phyloP scores from a whole-genome alignment of 2,797 vertebrate genomes.

The Hemibagrus guttatus region DNA sequence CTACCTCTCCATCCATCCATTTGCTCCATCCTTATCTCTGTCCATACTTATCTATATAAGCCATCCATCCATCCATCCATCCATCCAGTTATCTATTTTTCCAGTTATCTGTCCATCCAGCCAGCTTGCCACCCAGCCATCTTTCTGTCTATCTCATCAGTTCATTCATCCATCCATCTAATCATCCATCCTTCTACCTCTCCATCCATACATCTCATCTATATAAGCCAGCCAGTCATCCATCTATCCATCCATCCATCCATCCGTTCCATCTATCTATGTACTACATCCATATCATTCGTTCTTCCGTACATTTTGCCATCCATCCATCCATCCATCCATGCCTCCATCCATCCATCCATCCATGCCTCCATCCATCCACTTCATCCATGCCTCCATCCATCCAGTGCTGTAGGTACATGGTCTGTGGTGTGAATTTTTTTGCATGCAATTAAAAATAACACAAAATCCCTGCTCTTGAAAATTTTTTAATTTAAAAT shows the following conservation, averaged over 20 bases:
- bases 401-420: background rate
- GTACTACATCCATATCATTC: background rate
- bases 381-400: background rate
- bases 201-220: background rate
- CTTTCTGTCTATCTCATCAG: too few species aligned
- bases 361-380: background rate
- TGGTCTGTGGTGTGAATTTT: background rate
- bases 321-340: background rate
- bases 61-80: background rate
- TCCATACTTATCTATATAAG: too few species aligned
- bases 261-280: background rate
- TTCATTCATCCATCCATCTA: too few species aligned
- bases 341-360: background rate
- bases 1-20: background rate
- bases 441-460: background rate
- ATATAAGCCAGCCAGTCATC: background rate
- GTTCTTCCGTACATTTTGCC: background rate
- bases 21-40: too few species aligned
- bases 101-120: too few species aligned
- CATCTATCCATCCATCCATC: background rate
- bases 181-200: background rate
- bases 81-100: background rate
- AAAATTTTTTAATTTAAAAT: background rate
- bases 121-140: too few species aligned
- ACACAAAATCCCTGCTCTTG: background rate